A percentile compares a stretch with the other conserved stretches of the same genome.
phyloP scores from a whole-genome alignment of 2,113 vertebrate species.

The Xenopus borealis region DNA sequence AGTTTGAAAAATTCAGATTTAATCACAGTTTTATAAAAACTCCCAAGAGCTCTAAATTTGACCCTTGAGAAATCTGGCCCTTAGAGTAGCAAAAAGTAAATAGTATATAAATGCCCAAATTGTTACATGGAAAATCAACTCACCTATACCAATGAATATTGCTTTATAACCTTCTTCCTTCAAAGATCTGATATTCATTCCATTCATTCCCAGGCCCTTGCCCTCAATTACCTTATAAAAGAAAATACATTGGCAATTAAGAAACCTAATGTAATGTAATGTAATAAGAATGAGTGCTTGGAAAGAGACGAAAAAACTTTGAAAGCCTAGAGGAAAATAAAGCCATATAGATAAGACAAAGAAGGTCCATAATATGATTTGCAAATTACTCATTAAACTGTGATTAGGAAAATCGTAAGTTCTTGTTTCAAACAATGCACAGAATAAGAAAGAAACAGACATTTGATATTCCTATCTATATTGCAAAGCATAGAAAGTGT shows the following conservation, averaged over 20 bases:
- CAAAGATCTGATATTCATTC: conserved; percentile 74
- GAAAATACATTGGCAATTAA: conserved; percentile 33
- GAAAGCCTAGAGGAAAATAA: conserved; percentile 42
- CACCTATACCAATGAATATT: conserved; percentile 88
- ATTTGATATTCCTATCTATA: conserved; percentile 6
- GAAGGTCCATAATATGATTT: conserved; percentile 38
- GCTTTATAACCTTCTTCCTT: conserved; percentile 77
- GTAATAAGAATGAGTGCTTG: conserved; percentile 37
- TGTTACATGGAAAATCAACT: conserved; percentile 45
- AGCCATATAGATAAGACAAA: conserved; percentile 35
- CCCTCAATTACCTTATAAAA: conserved; percentile 74
- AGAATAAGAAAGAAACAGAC: conserved; percentile 19
- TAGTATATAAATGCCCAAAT: too few species aligned
- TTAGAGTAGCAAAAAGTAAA: too few species aligned
- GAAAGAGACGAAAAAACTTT: conserved; percentile 40
- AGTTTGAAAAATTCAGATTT: too few species aligned
- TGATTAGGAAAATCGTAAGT: conserved; percentile 31
- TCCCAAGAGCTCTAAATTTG: too few species aligned
- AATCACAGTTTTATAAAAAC: too few species aligned
- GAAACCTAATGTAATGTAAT: conserved; percentile 45
- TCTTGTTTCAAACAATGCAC: conserved; percentile 25
- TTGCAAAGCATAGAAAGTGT: too few species aligned
- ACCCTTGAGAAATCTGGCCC: too few species aligned
- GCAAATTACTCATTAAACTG: conserved; percentile 44
- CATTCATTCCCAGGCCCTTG: conserved; percentile 72